Evolutionary conservation across 2,797 vertebrate genomes (phyloP).

Genomic region (Tadarida brasiliensis): DNA sequence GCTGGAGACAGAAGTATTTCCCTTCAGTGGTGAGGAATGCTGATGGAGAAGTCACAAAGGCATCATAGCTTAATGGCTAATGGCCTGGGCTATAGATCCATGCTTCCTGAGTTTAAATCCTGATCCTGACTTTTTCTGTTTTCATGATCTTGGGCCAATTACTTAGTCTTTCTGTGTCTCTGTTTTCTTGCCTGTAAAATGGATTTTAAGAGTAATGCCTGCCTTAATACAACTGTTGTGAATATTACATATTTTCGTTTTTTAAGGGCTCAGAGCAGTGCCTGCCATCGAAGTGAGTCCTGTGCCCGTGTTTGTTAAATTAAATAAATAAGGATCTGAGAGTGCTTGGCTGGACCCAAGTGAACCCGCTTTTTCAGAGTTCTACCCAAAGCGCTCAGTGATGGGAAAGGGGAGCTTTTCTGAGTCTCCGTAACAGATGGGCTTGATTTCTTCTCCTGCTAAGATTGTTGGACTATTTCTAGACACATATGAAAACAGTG

Average conservation of each 20-base stretch:
- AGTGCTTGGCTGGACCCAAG: not conserved
- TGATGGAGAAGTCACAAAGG: not conserved
- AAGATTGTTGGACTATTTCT: conserved; percentile 83
- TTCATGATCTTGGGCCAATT: not conserved
- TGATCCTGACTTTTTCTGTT: not conserved
- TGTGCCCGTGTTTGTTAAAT: not conserved
- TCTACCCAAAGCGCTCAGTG: not conserved
- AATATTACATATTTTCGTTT: conserved; percentile 32
- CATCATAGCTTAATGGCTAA: not conserved
- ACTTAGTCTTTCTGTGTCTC: not conserved
- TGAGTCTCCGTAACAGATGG: conserved; percentile 71
- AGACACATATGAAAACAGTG: conserved; percentile 83
- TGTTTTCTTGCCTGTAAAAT: conserved; percentile 37
- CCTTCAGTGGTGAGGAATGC: not conserved
- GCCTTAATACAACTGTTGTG: not conserved
- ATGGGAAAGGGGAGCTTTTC: conserved; percentile 55
- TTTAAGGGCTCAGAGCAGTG: not conserved
- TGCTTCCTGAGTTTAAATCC: not conserved
- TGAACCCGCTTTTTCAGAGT: not conserved
- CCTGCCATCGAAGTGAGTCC: not conserved
- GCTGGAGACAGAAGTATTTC: not conserved
- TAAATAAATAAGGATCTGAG: not conserved
- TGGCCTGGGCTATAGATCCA: not conserved
- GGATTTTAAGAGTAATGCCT: not conserved
- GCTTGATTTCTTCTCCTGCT: conserved; percentile 78